phyloP scores from a whole-genome alignment of 35 echinoderm and acorn worm genomes.

The Diadema setosum region DNA sequence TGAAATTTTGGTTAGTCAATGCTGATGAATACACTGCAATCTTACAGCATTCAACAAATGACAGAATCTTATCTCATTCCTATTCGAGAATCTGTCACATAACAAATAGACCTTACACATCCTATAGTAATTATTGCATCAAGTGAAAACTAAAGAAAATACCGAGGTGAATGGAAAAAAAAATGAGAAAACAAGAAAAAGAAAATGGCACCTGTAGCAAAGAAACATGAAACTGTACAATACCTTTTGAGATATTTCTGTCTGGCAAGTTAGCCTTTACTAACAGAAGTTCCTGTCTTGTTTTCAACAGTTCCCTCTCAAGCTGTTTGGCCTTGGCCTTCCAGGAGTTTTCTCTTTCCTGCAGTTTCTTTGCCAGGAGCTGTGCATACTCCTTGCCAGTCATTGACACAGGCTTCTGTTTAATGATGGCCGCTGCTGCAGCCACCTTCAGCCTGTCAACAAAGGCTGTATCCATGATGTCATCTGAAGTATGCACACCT shows the following conservation, averaged over 20 bases:
- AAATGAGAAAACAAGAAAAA: not conserved
- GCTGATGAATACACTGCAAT: too few species aligned
- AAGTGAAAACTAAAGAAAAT: not conserved
- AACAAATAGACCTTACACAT: too few species aligned
- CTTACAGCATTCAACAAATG: too few species aligned
- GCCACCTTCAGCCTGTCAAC: slow-evolving; percentile 59
- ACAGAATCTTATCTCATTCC: too few species aligned
- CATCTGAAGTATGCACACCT: too few species aligned
- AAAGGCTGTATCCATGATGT: slow-evolving; percentile 20
- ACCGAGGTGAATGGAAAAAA: not conserved
- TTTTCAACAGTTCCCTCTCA: slow-evolving; percentile 51
- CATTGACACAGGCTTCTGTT: slow-evolving; percentile 16
- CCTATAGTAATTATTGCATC: too few species aligned
- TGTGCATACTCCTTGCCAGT: slow-evolving; percentile 48
- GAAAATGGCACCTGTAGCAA: not conserved
- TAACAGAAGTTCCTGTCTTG: slow-evolving; percentile 38
- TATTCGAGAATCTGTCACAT: too few species aligned
- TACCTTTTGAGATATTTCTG: not conserved
- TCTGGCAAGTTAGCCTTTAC: not conserved
- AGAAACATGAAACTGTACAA: not conserved
- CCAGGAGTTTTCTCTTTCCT: slow-evolving; percentile 21
- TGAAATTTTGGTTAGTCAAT: too few species aligned
- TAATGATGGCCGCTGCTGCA: slow-evolving; percentile 40
- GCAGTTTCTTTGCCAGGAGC: slow-evolving; percentile 31
- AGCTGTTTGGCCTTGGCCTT: slow-evolving; percentile 11